phyloP scores from a whole-genome alignment of 2,113 vertebrate genomes.

The Cardinalis cardinalis region DNA sequence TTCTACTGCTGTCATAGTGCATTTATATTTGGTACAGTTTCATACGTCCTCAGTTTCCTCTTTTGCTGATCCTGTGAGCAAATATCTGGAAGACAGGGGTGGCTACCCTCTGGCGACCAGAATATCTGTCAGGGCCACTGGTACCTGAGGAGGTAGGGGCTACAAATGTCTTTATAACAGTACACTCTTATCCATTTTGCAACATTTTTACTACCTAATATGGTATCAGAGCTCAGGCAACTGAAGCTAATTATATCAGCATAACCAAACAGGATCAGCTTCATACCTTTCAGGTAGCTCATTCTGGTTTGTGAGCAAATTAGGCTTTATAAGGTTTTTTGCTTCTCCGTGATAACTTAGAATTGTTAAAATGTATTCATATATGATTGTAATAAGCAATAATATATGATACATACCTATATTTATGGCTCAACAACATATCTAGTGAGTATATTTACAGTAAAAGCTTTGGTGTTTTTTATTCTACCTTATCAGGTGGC shows the following conservation, averaged over 20 bases:
- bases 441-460: neutral
- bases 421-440: neutral
- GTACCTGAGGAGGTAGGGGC: accelerated
- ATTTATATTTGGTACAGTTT: neutral
- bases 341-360: neutral
- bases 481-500: neutral
- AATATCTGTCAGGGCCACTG: neutral
- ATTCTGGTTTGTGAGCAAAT: neutral
- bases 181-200: neutral
- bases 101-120: neutral
- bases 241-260: neutral
- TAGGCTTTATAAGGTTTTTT: neutral
- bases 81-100: neutral
- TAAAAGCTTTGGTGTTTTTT: neutral
- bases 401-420: neutral
- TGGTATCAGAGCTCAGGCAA: neutral
- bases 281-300: neutral
- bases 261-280: neutral
- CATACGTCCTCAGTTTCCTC: neutral
- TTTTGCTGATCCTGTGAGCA: neutral
- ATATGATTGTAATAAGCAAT: neutral
- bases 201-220: neutral
- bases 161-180: neutral
- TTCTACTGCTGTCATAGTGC: neutral
- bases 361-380: neutral